phyloP scores from a whole-genome alignment of 2,888 invertebrate species.

The Caenorhabditis angaria region DNA sequence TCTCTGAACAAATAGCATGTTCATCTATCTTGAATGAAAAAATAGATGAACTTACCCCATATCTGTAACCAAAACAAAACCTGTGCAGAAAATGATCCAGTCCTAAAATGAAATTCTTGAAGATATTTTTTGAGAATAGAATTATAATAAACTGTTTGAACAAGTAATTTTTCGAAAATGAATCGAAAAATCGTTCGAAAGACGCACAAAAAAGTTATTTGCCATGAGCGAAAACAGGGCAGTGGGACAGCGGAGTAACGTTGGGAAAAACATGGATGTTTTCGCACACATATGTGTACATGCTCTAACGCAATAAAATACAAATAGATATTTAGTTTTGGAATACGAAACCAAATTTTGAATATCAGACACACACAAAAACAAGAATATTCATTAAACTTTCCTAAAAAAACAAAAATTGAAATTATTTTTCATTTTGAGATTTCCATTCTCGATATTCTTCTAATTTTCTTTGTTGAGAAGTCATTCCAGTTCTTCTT shows the following conservation, averaged over 20 bases:
- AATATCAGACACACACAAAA: background rate
- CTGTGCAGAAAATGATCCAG: background rate
- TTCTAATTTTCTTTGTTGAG: conserved; percentile 61
- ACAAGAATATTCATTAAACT: background rate
- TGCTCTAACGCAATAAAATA: background rate
- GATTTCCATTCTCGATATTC: conserved; percentile 68
- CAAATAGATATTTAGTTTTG: background rate
- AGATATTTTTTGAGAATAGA: background rate
- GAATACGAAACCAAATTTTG: background rate
- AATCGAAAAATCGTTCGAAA: too few relatives aligned
- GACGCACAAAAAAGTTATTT: background rate
- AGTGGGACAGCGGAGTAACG: background rate
- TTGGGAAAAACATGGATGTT: background rate
- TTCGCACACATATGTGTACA: background rate
- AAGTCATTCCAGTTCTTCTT: conserved; percentile 54
- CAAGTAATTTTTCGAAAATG: too few relatives aligned
- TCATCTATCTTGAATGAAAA: background rate
- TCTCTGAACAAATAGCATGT: conserved; percentile 28
- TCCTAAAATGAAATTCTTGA: background rate
- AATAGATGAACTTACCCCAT: conserved; percentile 30
- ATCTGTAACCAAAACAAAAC: conserved; percentile 29
- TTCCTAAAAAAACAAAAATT: conserved; percentile 8
- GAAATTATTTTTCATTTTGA: conserved; percentile 21
- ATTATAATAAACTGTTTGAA: background rate
- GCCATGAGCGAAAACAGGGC: background rate